Base-by-base conservation (phyloP, 2,797 vertebrate species). In the Agapornis canus region DNA sequence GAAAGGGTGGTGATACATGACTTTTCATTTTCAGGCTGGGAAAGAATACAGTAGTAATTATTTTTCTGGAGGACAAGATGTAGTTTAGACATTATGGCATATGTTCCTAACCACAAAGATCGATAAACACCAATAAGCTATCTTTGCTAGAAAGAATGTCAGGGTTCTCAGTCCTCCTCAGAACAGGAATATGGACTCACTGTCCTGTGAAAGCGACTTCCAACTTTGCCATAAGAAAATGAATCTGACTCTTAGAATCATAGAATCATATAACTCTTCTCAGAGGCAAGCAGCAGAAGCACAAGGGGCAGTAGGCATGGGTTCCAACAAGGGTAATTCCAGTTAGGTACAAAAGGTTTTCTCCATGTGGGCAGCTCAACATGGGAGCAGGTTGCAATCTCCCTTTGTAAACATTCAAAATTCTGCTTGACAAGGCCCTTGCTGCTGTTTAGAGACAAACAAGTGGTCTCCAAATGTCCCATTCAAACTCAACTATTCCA, bases 21-120 rank as follows among this genome's bases (percentile, higher is more conserved):
- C 25, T 78, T 89, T 68, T 86, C 29, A 91, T 77, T 91, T 94
- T 45, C 16, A 78, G 25, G 10, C 5, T 83, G 14, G 45, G 17
- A 89, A 94, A 85, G 35, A 68, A 87, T 94, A 91, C 18, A 89
- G 56, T 61, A 76, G 59, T 63, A 86, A 88, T 49, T 83, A 64
- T 52, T 71, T 88, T 83, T 86, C 15, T 47, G 32, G 59, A 78
- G 20, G 39, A 68, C 9, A 68, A 78, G 21, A 22, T 52, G 52
- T 2, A 47, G 27, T 64, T 94, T 81, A 49, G 51, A 7, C 78
- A 57, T 61, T 83, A 75, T 15, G 42, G 21, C 91, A 15, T 56
- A 9, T 20, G 6, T 47, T 90, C 27, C 39, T 81, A 75, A 63
- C 14, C n/a, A 73, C 22, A 57, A 80, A 86, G 72, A 75, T 83